Base-by-base conservation (phyloP, 2,888 invertebrate species). In the Acanthosepion lycidas region DNA sequence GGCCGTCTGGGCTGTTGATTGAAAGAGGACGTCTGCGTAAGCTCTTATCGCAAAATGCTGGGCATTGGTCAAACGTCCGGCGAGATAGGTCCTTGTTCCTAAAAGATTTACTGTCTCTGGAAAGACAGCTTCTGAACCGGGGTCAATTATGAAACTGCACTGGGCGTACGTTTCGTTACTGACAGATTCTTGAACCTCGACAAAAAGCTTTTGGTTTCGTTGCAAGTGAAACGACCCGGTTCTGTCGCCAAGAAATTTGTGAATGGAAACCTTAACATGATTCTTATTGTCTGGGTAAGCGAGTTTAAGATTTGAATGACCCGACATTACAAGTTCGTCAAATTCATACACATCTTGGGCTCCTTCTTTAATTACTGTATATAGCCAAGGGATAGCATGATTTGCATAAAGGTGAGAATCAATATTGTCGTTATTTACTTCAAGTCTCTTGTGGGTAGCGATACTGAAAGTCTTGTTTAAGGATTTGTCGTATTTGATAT, bases 351-450 rank as follows among this genome's bases (percentile, higher is more conserved):
- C 94, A 42, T 92, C 94, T 28, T 95, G 95, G n/a, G 59, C 94
- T 1, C 95, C 96, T 94, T 96, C 96, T 94, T 95, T 95, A 28
- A 96, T 94, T 92, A 95, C 95, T 23, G 96, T 95, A 94, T 96
- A 96, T 9, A 96, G 95, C 96, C 96, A 96, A 20, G 96, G 96
- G 91, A 96, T 96, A 18, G 95, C 95, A 94, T 96, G 96, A 51
- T 95, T 94, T 33, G 91, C 92, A 95, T 96, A 96, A 64, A 96
- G 94, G 64, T 96, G 95, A 42, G 95, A 94, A 95, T 96, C 96
- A 92, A 96, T 94, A 94, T 96, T 95, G 94, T 95, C 96, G 94
- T 96, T 96, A 95, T 96, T 95, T 12, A 96, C 95, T 93, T 96
- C 95, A 12, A 96, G 94, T 42, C 96, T 94, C 94, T 95, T 95